A percentile compares a stretch with the other conserved stretches of the same genome.
phyloP scores from a whole-genome alignment of 2,888 invertebrate species.

The Pantelozetes paolii region DNA sequence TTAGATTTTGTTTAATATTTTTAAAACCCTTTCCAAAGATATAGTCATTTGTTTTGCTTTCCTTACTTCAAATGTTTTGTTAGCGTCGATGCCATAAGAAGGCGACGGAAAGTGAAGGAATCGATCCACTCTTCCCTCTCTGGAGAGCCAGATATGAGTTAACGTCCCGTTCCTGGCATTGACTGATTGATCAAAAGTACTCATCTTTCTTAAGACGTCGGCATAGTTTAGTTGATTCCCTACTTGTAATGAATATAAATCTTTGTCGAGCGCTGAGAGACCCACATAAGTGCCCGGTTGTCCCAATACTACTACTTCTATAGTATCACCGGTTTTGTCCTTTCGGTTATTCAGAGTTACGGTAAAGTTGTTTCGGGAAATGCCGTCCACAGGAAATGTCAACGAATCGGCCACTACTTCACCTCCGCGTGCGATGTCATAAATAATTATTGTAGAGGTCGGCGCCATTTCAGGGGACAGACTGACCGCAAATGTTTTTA shows the following conservation, averaged over 20 bases:
- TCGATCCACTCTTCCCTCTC: constrained; percentile 77
- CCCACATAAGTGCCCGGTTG: constrained; percentile 93
- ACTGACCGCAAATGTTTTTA: constrained; percentile 55
- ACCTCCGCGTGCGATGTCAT: constrained; percentile 72
- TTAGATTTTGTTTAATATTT: background rate
- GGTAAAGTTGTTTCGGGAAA: constrained; percentile 75
- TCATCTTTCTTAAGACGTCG: constrained; percentile 80
- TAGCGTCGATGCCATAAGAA: constrained; percentile 87
- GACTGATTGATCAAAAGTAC: constrained; percentile 68
- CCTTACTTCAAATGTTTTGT: constrained; percentile 78
- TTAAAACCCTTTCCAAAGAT: background rate
- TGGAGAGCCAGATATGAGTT: constrained; percentile 75
- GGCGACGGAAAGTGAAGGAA: constrained; percentile 81
- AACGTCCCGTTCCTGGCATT: constrained; percentile 72
- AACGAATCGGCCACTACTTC: constrained; percentile 85
- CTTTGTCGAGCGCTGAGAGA: constrained; percentile 79
- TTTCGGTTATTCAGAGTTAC: constrained; percentile 75
- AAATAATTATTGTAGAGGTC: constrained; percentile 80
- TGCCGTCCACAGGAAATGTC: constrained; percentile 94
- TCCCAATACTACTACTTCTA: constrained; percentile 87
- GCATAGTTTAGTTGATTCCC: constrained; percentile 84
- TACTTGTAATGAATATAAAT: constrained; percentile 87
- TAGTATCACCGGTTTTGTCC: constrained; percentile 83
- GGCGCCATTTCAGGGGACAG: constrained; percentile 65
- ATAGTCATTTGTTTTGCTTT: background rate